Conservation (phyloP, 2,888 invertebrate genomes). For the Agriopis aurantiaria region DNA sequence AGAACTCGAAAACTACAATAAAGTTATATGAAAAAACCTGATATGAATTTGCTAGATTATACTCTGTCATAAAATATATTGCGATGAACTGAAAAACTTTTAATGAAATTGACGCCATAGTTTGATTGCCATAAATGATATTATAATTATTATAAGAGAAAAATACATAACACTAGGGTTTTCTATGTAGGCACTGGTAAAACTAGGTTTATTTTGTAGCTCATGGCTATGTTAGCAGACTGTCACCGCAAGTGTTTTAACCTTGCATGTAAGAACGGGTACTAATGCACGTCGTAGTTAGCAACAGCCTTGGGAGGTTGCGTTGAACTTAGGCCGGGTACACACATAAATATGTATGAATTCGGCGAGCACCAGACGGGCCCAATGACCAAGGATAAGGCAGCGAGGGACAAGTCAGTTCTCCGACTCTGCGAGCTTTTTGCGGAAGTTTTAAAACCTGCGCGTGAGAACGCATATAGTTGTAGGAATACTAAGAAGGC, state of each 20-base stretch:
- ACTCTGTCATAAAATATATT: no score
- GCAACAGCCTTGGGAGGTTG: constrained; percentile 54
- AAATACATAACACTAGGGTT: background rate
- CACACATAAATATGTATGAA: constrained; percentile 58
- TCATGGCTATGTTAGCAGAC: constrained; percentile 12
- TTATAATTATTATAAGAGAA: no score
- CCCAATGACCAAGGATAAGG: constrained; percentile 35
- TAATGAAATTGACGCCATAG: no score
- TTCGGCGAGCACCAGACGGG: constrained; percentile 38
- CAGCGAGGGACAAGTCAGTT: constrained; percentile 16
- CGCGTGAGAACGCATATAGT: background rate
- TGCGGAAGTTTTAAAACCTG: constrained; percentile 6
- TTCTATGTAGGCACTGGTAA: background rate
- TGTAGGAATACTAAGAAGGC: background rate
- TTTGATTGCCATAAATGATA: no score
- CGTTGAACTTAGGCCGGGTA: constrained; percentile 57
- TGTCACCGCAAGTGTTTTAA: constrained; percentile 23
- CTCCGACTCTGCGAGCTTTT: constrained; percentile 12
- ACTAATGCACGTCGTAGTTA: constrained; percentile 40
- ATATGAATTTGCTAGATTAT: no score
- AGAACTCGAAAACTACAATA: background rate
- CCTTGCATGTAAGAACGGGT: constrained; percentile 14
- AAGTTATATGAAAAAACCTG: no score
- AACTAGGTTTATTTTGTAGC: background rate
- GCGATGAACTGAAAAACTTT: no score